Evolutionary conservation across 2,888 invertebrate genomes (phyloP).

Genomic region (Morpho deidamia): DNA sequence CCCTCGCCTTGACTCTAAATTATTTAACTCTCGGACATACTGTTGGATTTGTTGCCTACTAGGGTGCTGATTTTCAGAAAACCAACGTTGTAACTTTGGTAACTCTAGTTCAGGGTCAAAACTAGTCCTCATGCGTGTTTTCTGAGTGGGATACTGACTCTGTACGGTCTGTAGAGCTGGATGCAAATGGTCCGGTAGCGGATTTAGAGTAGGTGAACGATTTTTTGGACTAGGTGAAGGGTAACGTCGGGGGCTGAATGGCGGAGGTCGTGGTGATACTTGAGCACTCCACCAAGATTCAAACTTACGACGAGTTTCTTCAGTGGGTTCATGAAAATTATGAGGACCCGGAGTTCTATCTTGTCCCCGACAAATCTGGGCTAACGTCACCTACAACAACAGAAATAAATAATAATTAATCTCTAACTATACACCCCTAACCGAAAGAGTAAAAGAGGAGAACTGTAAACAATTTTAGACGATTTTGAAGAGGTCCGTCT

Average conservation of each 20-base stretch:
- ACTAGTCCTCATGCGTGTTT: slow-evolving; percentile 96
- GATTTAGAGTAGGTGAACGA: slow-evolving; percentile 63
- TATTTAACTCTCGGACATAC: slow-evolving; percentile 96
- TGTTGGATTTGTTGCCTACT: slow-evolving; percentile 97
- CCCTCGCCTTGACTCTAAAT: slow-evolving; percentile 93
- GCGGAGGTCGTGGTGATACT: slow-evolving; percentile 79
- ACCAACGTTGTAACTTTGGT: slow-evolving; percentile 97
- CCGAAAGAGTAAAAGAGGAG: slow-evolving; percentile 45
- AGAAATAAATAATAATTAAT: slow-evolving; percentile 26
- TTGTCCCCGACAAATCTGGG: slow-evolving; percentile 89
- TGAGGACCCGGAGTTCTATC: slow-evolving; percentile 82
- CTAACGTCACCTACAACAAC: slow-evolving; percentile 84
- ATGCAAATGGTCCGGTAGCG: slow-evolving; percentile 79
- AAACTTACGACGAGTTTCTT: slow-evolving; percentile 92
- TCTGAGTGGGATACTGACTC: slow-evolving; percentile 88
- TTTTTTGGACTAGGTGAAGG: slow-evolving; percentile 73
- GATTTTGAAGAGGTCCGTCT: slow-evolving; percentile 75
- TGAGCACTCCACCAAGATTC: slow-evolving; percentile 94
- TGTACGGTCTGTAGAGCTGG: slow-evolving; percentile 88
- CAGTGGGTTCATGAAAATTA: slow-evolving; percentile 84
- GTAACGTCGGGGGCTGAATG: slow-evolving; percentile 70
- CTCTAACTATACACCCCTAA: slow-evolving; percentile 25
- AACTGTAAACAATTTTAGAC: slow-evolving; percentile 67
- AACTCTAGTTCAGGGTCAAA: slow-evolving; percentile 98
- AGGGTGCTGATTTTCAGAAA: slow-evolving; percentile 97